Conservation (phyloP, 2,113 vertebrate species). For the Dromas ardeola region DNA sequence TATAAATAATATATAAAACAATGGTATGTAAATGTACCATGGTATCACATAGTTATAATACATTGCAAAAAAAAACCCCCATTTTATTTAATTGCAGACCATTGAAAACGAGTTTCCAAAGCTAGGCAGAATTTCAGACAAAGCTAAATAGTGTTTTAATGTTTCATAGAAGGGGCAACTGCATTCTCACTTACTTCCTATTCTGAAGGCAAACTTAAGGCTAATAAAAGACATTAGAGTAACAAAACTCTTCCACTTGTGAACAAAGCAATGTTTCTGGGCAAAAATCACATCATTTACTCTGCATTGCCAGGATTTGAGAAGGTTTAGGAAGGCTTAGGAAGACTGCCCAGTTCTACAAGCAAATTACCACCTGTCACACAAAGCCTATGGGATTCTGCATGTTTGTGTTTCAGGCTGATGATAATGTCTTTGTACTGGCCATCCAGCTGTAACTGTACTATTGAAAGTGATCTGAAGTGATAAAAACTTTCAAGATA, state of each 20-base stretch:
- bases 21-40: background rate
- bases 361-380: background rate
- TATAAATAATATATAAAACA: conserved; percentile 22
- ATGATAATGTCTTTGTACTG: background rate
- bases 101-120: background rate
- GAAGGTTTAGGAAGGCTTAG: background rate
- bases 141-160: background rate
- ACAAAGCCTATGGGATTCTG: background rate
- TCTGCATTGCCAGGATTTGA: background rate
- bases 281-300: background rate
- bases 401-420: background rate
- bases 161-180: background rate
- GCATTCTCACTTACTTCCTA: background rate
- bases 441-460: background rate
- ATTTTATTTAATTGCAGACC: conserved; percentile 17
- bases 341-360: background rate
- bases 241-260: background rate
- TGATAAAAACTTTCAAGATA: background rate
- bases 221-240: background rate
- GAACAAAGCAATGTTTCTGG: background rate
- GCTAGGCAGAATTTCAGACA: background rate
- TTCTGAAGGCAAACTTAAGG: background rate
- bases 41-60: background rate
- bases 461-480: background rate
- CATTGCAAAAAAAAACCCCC: background rate